Conservation (phyloP, 2,888 invertebrate species). For the Buathra laborator region DNA sequence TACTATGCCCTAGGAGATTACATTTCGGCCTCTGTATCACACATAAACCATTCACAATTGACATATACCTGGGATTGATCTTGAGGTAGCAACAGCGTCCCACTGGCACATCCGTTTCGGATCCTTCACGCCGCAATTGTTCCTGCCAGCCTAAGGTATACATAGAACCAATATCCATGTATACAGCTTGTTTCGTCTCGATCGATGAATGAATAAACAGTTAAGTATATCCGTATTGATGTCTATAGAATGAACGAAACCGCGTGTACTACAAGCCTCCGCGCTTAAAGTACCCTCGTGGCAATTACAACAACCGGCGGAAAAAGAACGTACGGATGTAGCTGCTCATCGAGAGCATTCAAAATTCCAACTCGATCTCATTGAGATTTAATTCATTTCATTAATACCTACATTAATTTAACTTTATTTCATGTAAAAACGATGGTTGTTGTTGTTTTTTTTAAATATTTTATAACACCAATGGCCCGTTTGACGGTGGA, state of each 20-base stretch:
- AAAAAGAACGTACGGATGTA: conserved; percentile 62
- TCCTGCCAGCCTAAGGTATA: conserved; percentile 43
- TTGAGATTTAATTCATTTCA: too few relatives aligned
- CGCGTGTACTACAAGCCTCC: conserved; percentile 28
- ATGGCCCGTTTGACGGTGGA: too few relatives aligned
- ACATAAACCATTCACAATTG: conserved; percentile 45
- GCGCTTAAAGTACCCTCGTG: conserved; percentile 30
- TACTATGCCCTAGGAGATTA: conserved; percentile 57
- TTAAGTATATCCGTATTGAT: conserved; percentile 60
- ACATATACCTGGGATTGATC: conserved; percentile 61
- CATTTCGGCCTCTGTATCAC: conserved; percentile 7
- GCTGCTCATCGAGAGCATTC: not conserved
- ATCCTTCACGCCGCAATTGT: conserved; percentile 64
- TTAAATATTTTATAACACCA: too few relatives aligned
- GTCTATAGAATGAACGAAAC: conserved; percentile 23
- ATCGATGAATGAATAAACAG: conserved; percentile 52
- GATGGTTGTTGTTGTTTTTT: too few relatives aligned
- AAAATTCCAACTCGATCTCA: not conserved
- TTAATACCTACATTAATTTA: too few relatives aligned
- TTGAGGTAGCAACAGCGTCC: conserved; percentile 54
- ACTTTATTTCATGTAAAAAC: too few relatives aligned
- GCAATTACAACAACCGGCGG: conserved; percentile 49
- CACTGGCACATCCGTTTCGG: conserved; percentile 67
- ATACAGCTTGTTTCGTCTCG: conserved; percentile 40
- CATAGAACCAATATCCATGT: conserved; percentile 3